Evolutionary conservation across 53 echinoderm and acorn worm genomes (phyloP).

Genomic region (Mesocentrotus franciscanus): DNA sequence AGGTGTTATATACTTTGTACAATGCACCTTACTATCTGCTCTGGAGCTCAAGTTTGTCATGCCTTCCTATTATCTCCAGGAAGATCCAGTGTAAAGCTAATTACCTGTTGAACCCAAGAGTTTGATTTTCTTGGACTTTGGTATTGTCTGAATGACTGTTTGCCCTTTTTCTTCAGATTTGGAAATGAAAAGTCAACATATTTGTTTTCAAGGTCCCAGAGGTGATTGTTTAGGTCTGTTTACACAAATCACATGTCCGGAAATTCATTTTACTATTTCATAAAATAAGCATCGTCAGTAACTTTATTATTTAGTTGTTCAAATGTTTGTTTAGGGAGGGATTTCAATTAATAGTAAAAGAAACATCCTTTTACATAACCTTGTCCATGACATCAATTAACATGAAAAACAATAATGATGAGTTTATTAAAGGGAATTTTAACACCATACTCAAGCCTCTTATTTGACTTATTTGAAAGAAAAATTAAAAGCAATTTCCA

Average conservation of each 20-base stretch:
- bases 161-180: conserved; percentile 28
- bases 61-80: not conserved
- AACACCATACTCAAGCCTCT: not conserved
- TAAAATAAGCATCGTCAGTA: not conserved
- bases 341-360: not conserved
- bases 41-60: not conserved
- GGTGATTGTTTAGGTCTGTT: not conserved
- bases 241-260: not conserved
- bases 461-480: not conserved
- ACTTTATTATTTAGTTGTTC: not conserved
- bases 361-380: not conserved
- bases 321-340: not conserved
- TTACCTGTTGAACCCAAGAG: not conserved
- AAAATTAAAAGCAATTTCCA: not conserved
- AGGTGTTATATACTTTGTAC: not conserved
- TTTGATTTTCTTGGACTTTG: conserved; percentile 36
- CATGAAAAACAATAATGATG: not conserved
- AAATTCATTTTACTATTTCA: not conserved
- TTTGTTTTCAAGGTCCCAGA: conserved; percentile 31
- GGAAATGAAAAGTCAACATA: conserved; percentile 17
- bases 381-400: not conserved
- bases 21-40: not conserved
- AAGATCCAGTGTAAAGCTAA: not conserved
- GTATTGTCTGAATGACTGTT: not conserved
- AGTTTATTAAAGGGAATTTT: not conserved